Conservation (phyloP, 2,113 vertebrate species). For the Megaceryle torquata region DNA sequence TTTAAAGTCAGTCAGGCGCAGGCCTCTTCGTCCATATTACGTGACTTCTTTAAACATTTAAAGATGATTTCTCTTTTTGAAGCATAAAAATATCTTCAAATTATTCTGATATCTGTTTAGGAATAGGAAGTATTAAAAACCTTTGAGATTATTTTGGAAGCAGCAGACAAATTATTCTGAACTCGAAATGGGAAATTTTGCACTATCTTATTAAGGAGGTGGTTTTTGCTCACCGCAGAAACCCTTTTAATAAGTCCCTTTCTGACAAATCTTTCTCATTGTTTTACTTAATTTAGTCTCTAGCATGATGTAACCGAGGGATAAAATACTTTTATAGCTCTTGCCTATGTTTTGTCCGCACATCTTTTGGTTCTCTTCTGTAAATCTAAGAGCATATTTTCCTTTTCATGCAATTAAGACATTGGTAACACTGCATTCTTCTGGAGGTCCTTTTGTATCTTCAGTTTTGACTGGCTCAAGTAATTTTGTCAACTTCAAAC, state of each 20-base stretch:
- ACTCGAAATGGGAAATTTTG: neutral
- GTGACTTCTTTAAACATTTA: neutral
- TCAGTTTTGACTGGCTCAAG: neutral
- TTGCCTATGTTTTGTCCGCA: neutral
- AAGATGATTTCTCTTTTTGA: neutral
- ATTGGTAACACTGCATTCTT: neutral
- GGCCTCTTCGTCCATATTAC: neutral
- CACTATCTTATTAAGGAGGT: neutral
- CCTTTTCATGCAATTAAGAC: neutral
- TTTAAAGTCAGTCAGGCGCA: neutral
- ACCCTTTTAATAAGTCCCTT: neutral
- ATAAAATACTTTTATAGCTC: neutral
- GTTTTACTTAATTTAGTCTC: neutral
- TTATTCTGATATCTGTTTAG: neutral
- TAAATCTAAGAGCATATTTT: neutral
- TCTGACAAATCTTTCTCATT: neutral
- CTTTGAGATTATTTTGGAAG: constrained; percentile 30
- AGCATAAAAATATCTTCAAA: neutral
- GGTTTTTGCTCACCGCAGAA: neutral
- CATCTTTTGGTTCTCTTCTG: neutral
- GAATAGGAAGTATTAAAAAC: constrained; percentile 45
- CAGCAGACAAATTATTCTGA: neutral
- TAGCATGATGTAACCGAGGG: neutral
- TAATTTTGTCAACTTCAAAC: neutral
- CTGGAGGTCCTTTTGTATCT: neutral